Base-by-base conservation (phyloP, 2,888 invertebrate species). In the Macaria notata region DNA sequence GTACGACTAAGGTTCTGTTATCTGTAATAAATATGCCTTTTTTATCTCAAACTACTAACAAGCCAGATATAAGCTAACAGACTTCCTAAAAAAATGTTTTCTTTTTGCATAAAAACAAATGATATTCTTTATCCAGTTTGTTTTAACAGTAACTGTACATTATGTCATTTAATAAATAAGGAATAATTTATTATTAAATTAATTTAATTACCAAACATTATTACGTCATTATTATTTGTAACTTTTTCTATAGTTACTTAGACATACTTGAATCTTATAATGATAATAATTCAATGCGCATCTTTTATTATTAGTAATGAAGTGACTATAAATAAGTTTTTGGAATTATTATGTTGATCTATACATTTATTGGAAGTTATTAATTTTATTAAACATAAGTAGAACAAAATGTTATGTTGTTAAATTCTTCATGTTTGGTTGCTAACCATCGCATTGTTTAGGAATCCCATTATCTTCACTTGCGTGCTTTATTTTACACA, bases 141-240 rank as follows among this genome's bases (percentile, higher is more conserved):
- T 19, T 19, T 19, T 19, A 31, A 41, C 45, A 48, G 45, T 56
- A 46, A 46, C 56, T 61, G 57, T 61, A 61, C 56, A 60, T 50
- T 47, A 46, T 44, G 54, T 57, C 49, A 49, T 56, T 53, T 54
- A 51, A 55, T 47, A 3, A 56, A 43, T 49, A 59, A 6, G 1
- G 33, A 19, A 19, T 19, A 19, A 19, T 19, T 36, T 36, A 36
- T 36, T 36, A 36, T 36, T 56, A 58, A 44, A 49, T 39, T 54
- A 51, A 47, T 54, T 44, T 31, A 56, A 48, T 53, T 54, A 54
- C 56, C 56, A 62, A 61, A 31, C 43, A 55, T 57, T 62, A 64
- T 66, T 66, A 66, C 66, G 66, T 66, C 66, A 63, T 64, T 53
- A 56, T 56, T 48, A 60, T 57, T 51, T 63, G 31, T 59, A 58